phyloP scores from a whole-genome alignment of 2,797 vertebrate species.

The Sphenodon punctatus region DNA sequence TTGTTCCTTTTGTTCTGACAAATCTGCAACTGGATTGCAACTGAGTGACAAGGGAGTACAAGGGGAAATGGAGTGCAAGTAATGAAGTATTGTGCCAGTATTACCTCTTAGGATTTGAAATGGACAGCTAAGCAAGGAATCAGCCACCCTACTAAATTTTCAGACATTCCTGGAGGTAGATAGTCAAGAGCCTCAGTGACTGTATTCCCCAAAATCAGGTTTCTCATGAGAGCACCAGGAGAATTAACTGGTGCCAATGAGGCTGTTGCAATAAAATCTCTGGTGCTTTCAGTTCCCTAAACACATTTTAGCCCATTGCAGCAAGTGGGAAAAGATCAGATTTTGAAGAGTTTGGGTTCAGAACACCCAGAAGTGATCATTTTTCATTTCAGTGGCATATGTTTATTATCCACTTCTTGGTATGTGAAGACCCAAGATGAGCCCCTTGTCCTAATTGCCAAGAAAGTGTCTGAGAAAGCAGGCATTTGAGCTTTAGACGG shows the following conservation, averaged over 20 bases:
- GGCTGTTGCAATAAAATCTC: background rate
- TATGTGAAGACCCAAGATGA: conserved; percentile 35
- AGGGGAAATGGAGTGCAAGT: no score
- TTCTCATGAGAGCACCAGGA: background rate
- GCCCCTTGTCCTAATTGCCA: background rate
- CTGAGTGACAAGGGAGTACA: no score
- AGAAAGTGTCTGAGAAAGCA: background rate
- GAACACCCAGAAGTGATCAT: background rate
- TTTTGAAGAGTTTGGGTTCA: background rate
- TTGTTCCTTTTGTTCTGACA: no score
- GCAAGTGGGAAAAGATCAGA: background rate
- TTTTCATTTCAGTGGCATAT: background rate
- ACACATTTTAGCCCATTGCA: conserved; percentile 5
- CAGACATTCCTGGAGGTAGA: background rate
- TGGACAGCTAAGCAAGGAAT: no score
- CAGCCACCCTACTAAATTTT: background rate
- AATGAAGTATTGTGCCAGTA: no score
- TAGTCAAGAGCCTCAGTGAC: background rate
- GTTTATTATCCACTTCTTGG: background rate
- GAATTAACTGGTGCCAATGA: background rate
- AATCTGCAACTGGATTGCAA: no score
- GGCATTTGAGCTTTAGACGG: background rate
- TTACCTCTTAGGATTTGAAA: no score
- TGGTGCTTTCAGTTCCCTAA: background rate
- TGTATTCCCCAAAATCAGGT: background rate